Conservation (phyloP, 2,113 vertebrate genomes). For the Mus pahari region DNA sequence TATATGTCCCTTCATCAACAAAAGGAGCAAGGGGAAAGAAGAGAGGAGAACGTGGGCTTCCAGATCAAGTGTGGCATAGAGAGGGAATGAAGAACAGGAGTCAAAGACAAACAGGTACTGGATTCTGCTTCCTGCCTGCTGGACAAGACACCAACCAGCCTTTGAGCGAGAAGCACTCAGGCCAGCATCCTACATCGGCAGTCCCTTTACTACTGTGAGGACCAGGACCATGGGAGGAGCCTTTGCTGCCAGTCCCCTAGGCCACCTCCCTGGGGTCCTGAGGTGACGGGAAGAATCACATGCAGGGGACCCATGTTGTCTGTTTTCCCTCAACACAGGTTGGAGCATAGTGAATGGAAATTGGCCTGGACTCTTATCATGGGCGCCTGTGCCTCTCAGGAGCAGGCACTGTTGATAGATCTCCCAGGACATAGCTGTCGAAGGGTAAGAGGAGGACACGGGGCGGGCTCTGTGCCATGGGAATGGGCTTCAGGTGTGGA, state of each 20-base stretch:
- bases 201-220: neutral
- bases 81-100: neutral
- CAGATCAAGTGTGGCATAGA: neutral
- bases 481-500: neutral
- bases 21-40: no score
- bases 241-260: neutral
- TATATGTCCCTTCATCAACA: neutral
- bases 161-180: neutral
- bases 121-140: neutral
- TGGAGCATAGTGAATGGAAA: slow-evolving; percentile 87
- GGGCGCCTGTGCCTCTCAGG: slow-evolving; percentile 83
- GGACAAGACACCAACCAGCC: neutral
- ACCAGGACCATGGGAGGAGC: neutral
- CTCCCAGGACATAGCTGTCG: slow-evolving; percentile 86
- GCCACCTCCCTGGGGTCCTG: neutral
- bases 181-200: no score
- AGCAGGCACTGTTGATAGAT: slow-evolving; percentile 90
- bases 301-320: neutral
- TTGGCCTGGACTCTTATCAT: slow-evolving; percentile 82
- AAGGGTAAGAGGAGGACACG: slow-evolving; percentile 86
- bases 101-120: neutral
- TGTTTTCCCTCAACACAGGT: slow-evolving; percentile 80
- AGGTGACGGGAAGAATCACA: neutral
- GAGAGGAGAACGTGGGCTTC: neutral
- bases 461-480: neutral